phyloP scores from a whole-genome alignment of 2,888 invertebrate species.

The Xestia sexstrigata region DNA sequence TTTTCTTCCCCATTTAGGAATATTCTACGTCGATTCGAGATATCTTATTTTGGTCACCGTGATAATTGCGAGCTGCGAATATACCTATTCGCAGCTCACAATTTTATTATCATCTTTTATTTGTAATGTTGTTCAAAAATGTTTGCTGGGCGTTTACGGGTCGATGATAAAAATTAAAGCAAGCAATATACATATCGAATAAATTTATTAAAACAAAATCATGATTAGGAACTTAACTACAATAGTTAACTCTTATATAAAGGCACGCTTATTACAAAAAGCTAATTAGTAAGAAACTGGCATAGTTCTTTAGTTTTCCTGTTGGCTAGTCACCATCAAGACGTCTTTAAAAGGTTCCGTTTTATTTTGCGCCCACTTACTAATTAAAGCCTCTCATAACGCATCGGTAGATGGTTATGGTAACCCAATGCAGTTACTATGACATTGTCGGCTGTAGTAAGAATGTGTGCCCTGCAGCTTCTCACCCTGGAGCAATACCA shows the following conservation, averaged over 20 bases:
- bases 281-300: background rate
- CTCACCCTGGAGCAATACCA: slow-evolving; percentile 84
- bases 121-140: background rate
- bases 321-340: background rate
- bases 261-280: slow-evolving; percentile 36
- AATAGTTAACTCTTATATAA: slow-evolving; percentile 5
- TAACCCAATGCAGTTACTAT: slow-evolving; percentile 70
- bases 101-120: background rate
- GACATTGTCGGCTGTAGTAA: slow-evolving; percentile 73
- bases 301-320: background rate
- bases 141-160: background rate
- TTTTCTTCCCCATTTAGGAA: background rate
- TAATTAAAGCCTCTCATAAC: background rate
- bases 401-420: slow-evolving; percentile 73
- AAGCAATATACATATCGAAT: background rate
- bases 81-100: no score
- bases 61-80: background rate
- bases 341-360: background rate
- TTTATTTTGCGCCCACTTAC: background rate
- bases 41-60: background rate
- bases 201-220: slow-evolving; percentile 14
- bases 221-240: background rate
- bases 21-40: background rate
- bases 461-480: slow-evolving; percentile 79
- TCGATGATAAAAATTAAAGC: slow-evolving; percentile 4